These are phyloP conservation scores for Baryphthengus martii DNA, from an alignment of 2,113 vertebrate species.

Conservation along the genomic window DNA sequence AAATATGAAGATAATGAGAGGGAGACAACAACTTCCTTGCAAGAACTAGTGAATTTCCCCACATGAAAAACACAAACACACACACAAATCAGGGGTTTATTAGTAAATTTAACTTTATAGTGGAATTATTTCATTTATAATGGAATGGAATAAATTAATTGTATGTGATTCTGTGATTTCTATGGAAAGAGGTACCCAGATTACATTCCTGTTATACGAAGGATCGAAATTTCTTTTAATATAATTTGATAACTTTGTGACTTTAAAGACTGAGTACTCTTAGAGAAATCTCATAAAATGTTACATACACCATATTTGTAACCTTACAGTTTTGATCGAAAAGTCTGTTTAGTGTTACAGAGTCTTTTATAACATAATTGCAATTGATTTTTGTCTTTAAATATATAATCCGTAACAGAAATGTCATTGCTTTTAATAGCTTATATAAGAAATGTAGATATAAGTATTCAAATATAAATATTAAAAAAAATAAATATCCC, in stretches of 20 bases:
- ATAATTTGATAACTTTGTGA: not conserved
- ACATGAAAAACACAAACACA: not conserved
- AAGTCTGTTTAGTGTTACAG: not conserved
- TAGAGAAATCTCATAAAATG: not conserved
- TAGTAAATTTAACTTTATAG: not conserved
- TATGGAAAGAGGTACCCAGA: not conserved
- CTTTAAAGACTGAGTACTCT: not conserved
- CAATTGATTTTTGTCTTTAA: not conserved
- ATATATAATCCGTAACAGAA: not conserved
- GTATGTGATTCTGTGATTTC: not conserved
- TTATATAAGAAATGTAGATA: not conserved
- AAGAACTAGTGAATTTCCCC: not conserved
- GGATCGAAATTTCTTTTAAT: not conserved
- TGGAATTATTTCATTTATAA: not conserved
- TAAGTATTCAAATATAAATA: not conserved
- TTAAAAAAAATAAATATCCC: not conserved
- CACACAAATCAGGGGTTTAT: not conserved
- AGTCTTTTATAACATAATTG: not conserved
- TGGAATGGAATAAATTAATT: not conserved
- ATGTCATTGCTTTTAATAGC: not conserved
- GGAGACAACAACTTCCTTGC: not conserved
- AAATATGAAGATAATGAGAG: not conserved
- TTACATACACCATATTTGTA: not conserved
- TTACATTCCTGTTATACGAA: not conserved
- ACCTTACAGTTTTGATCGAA: not conserved